These are phyloP conservation scores for Champsocephalus esox DNA, from an alignment of 2,797 vertebrate species.

Conservation along the genomic window DNA sequence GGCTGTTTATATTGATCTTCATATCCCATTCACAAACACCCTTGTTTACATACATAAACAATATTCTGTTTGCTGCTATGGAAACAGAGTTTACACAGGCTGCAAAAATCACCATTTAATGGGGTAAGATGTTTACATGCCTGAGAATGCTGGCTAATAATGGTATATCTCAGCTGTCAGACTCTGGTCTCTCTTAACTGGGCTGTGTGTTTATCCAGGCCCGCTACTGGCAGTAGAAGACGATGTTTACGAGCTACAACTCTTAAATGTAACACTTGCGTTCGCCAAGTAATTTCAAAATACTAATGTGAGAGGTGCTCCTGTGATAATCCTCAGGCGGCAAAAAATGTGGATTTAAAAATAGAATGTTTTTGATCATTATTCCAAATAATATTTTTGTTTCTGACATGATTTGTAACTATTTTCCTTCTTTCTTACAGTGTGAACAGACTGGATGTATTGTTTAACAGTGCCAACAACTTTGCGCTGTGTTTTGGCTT, in stretches of 20 bases:
- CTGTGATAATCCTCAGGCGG: conserved; percentile 13
- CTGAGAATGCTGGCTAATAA: conserved; percentile 60
- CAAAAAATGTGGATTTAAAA: conserved; percentile 3
- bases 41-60: conserved; percentile 78
- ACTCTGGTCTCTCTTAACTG: conserved; percentile 51
- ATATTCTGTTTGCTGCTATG: conserved; percentile 66
- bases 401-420: background rate
- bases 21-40: conserved; percentile 69
- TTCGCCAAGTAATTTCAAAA: conserved; percentile 16
- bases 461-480: conserved; percentile 42
- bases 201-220: conserved; percentile 32
- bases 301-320: conserved; percentile 3
- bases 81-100: conserved; percentile 68
- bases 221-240: conserved; percentile 23
- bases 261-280: conserved; percentile 27
- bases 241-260: conserved; percentile 36
- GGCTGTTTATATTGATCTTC: conserved; percentile 68
- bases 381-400: conserved; percentile 6
- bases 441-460: conserved; percentile 30
- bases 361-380: conserved; percentile 14
- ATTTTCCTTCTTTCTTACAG: conserved; percentile 9
- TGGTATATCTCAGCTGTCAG: conserved; percentile 67
- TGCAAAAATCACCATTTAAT: conserved; percentile 65
- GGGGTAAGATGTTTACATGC: conserved; percentile 72
- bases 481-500: conserved; percentile 38